Base-by-base conservation (phyloP, 2,888 invertebrate species). In the Tenthredo notha region DNA sequence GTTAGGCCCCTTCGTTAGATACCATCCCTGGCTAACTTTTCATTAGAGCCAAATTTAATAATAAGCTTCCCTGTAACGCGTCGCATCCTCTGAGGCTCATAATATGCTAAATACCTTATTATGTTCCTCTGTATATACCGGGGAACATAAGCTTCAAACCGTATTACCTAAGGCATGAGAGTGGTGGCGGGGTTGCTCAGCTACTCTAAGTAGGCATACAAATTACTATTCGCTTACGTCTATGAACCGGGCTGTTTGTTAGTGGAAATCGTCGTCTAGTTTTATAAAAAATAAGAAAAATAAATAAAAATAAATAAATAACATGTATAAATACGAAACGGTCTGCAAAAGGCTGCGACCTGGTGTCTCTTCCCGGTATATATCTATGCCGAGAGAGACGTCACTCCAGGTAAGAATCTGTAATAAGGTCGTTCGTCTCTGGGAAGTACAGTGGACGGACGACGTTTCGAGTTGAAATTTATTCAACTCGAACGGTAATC, bases 21-120 rank as follows among this genome's bases (percentile, higher is more conserved):
- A 47, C 67, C 65, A 40, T 83, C 67, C 83, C 84, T 12, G 37
- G 85, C 77, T 61, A 80, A 85, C 75, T 85, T 88, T 88, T 88
- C 87, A 88, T 88, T 88, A 88, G 85, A 88, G 87, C 87, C 85
- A 85, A 88, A 88, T 88, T 88, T 88, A 87, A 86, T 85, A 85
- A 86, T 74, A 50, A 58, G 86, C 86, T 86, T 72, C 86, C 61
- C 37, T 74, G 85, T 70, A 85, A 70, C 86, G 72, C 72, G 37
- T n/a, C 18, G 77, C 37, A 61, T 85, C 83, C 80, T 70, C 82
- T 72, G 25, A n/a, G 47, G 50, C 58, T 85, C 85, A 82, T 85
- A 85, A 82, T 85, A 85, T 85, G 85, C 85, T 85, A 85, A 85
- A 78, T 80, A 85, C 85, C 67, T 85, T 80, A 85, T 82, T 85